Percentiles rank a stretch among this genome's conserved stretches.
Conservation (phyloP, 2,888 invertebrate species). For the Cotesia congregata region DNA sequence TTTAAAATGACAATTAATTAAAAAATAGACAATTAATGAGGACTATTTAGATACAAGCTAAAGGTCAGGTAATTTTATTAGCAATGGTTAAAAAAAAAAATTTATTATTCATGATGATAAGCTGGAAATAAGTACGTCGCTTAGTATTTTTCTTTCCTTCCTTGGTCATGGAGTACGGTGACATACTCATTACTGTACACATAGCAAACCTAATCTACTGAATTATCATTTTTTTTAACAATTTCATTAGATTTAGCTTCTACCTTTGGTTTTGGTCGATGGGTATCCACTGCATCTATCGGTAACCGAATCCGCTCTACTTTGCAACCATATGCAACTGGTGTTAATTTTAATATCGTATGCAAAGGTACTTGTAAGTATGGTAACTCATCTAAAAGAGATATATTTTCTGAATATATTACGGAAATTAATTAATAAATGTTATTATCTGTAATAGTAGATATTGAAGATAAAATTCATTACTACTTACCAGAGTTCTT, state of each 20-base stretch:
- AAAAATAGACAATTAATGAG: neutral
- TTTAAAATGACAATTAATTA: neutral
- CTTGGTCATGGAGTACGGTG: neutral
- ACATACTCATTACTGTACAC: neutral
- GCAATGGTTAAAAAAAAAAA: neutral
- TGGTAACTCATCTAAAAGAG: slow-evolving; percentile 82
- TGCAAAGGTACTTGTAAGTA: slow-evolving; percentile 93
- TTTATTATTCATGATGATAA: neutral
- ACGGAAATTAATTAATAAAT: slow-evolving; percentile 3
- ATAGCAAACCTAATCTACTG: neutral
- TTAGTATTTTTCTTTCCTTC: neutral
- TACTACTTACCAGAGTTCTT: slow-evolving; percentile 83
- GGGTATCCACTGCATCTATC: slow-evolving; percentile 96
- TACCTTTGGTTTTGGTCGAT: slow-evolving; percentile 91
- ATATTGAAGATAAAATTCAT: slow-evolving; percentile 40
- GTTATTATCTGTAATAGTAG: neutral
- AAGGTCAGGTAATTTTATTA: neutral
- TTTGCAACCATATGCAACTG: slow-evolving; percentile 98
- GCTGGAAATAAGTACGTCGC: slow-evolving; percentile 1
- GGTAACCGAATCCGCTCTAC: slow-evolving; percentile 94
- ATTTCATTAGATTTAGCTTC: slow-evolving; percentile 58
- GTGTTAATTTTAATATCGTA: slow-evolving; percentile 96
- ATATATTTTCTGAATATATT: slow-evolving; percentile 16
- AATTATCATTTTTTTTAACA: slow-evolving; percentile 33
- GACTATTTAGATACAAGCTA: neutral